Conservation (phyloP, 2,888 invertebrate species). For the Germaria angustata region DNA sequence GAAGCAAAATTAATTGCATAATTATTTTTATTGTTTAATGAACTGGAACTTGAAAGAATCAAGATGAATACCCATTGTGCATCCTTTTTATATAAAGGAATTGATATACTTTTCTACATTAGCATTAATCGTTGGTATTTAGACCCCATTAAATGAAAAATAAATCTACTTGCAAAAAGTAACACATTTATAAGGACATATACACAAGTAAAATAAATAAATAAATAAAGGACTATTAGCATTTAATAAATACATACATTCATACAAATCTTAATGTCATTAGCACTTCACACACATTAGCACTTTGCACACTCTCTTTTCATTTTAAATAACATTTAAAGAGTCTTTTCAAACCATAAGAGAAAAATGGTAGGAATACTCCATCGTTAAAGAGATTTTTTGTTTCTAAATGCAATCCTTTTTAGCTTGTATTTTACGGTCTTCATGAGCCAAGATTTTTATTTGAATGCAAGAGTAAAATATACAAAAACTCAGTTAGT, state of each 20-base stretch:
- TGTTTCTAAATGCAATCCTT: neutral
- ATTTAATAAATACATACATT: neutral
- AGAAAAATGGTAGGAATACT: neutral
- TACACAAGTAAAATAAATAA: neutral
- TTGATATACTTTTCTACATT: neutral
- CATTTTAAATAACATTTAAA: neutral
- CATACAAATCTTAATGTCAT: neutral
- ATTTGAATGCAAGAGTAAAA: neutral
- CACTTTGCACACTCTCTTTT: neutral
- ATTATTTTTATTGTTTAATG: too few species aligned
- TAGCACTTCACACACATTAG: neutral
- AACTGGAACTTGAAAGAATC: too few species aligned
- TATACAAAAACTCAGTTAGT: neutral
- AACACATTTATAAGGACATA: too few species aligned
- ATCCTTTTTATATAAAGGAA: neutral
- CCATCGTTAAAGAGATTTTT: neutral
- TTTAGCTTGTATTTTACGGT: neutral
- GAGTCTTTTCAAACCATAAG: neutral
- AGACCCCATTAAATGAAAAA: neutral
- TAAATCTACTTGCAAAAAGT: neutral
- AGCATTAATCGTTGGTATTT: conserved; percentile 25
- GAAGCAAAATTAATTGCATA: too few species aligned
- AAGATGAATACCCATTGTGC: neutral
- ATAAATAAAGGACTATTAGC: neutral
- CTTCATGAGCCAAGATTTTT: neutral